phyloP scores from a whole-genome alignment of 2,113 vertebrate species.

The Anolis carolinensis region DNA sequence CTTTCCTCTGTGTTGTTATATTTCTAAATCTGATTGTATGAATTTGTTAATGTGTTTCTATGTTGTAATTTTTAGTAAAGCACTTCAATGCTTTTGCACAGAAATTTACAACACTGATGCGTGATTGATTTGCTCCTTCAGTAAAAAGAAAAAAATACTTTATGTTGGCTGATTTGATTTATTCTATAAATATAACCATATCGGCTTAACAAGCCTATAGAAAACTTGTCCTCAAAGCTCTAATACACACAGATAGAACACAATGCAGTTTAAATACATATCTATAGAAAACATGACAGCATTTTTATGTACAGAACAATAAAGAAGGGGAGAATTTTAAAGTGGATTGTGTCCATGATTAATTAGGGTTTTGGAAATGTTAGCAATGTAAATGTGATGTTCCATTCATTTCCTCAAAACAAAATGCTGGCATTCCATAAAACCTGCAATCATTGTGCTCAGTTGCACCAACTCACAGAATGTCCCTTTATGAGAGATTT shows the following conservation, averaged over 20 bases:
- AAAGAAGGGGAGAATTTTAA: background rate
- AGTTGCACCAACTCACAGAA: no score
- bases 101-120: slow-evolving; percentile 85
- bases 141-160: slow-evolving; percentile 75
- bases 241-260: no score
- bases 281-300: slow-evolving; percentile 29
- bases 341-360: background rate
- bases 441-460: background rate
- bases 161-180: slow-evolving; percentile 77
- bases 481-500: no score
- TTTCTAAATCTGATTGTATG: slow-evolving; percentile 89
- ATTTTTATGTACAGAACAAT: slow-evolving; percentile 4
- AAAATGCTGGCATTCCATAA: no score
- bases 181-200: slow-evolving; percentile 56
- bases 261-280: no score
- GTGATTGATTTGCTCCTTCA: slow-evolving; percentile 85
- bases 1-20: slow-evolving; percentile 88
- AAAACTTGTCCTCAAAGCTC: no score
- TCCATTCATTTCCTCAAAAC: background rate
- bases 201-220: slow-evolving; percentile 27
- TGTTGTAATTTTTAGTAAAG: slow-evolving; percentile 91
- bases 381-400: background rate
- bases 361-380: background rate
- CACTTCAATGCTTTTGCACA: slow-evolving; percentile 96
- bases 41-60: slow-evolving; percentile 90